phyloP scores from a whole-genome alignment of 2,113 vertebrate genomes.

The Onychostruthus taczanowskii region DNA sequence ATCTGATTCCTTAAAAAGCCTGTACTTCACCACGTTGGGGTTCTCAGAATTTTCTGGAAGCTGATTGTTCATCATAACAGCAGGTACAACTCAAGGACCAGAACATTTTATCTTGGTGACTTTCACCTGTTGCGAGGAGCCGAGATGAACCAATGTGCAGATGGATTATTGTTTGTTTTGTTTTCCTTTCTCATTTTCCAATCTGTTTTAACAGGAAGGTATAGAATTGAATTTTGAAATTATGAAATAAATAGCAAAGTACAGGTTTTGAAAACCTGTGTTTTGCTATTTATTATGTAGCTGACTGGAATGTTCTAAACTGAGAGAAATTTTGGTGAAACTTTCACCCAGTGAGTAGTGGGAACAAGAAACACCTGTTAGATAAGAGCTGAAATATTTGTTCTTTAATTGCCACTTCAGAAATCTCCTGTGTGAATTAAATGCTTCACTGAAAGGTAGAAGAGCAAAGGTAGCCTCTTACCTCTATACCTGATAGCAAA shows the following conservation, averaged over 20 bases:
- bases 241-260: no score
- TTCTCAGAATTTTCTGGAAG: not conserved
- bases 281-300: not conserved
- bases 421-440: not conserved
- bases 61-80: not conserved
- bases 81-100: not conserved
- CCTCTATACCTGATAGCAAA: conserved; percentile 91
- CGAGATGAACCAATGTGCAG: not conserved
- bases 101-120: not conserved
- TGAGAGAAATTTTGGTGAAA: not conserved
- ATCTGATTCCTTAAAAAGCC: not conserved
- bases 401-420: not conserved
- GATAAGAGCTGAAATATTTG: not conserved
- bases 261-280: not conserved
- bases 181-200: not conserved
- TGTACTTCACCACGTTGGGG: not conserved
- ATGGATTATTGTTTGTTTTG: not conserved
- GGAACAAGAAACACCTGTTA: not conserved
- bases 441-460: not conserved
- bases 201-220: not conserved
- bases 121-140: not conserved
- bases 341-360: not conserved
- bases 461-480: conserved; percentile 41
- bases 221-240: not conserved
- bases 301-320: not conserved